phyloP scores from a whole-genome alignment of 2,888 invertebrate genomes.

The Dicyrtoma fusca region DNA sequence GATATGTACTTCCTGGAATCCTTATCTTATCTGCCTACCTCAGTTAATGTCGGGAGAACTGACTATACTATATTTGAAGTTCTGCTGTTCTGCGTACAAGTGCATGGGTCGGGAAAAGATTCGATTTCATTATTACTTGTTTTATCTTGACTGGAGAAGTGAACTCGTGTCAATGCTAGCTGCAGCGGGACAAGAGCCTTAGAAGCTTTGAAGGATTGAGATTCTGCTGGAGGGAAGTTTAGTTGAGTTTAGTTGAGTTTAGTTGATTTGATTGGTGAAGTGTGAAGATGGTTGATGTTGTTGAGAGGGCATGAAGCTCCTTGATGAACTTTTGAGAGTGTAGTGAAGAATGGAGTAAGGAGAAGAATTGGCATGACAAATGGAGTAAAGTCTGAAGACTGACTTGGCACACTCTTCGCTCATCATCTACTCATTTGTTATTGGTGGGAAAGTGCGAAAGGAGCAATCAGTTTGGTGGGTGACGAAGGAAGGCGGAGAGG shows the following conservation, averaged over 20 bases:
- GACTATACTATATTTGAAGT: too few relatives aligned
- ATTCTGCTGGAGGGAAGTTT: background rate
- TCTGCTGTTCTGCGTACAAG: too few relatives aligned
- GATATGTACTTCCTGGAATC: background rate
- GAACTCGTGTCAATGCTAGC: background rate
- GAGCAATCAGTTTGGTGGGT: slow-evolving; percentile 21
- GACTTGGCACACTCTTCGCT: slow-evolving; percentile 37
- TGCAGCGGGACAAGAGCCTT: too few relatives aligned
- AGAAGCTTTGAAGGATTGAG: background rate
- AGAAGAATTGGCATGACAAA: slow-evolving; percentile 37
- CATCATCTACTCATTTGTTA: slow-evolving; percentile 43
- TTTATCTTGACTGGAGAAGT: slow-evolving; percentile 11
- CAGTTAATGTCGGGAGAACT: too few relatives aligned
- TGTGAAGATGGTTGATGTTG: slow-evolving; percentile 24
- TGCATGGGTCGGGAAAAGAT: too few relatives aligned
- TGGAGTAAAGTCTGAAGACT: slow-evolving; percentile 36
- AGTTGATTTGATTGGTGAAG: slow-evolving; percentile 33
- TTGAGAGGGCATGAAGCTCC: slow-evolving; percentile 3
- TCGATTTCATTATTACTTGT: slow-evolving; percentile 1
- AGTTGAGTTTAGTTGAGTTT: slow-evolving; percentile 21
- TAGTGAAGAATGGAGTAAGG: slow-evolving; percentile 30
- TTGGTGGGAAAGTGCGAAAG: slow-evolving; percentile 16
- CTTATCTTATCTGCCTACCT: too few relatives aligned
- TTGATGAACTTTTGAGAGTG: slow-evolving; percentile 51
- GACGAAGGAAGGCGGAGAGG: slow-evolving; percentile 18